Evolutionary conservation across 2,888 invertebrate genomes (phyloP).

Genomic region (Cantharis rufa): DNA sequence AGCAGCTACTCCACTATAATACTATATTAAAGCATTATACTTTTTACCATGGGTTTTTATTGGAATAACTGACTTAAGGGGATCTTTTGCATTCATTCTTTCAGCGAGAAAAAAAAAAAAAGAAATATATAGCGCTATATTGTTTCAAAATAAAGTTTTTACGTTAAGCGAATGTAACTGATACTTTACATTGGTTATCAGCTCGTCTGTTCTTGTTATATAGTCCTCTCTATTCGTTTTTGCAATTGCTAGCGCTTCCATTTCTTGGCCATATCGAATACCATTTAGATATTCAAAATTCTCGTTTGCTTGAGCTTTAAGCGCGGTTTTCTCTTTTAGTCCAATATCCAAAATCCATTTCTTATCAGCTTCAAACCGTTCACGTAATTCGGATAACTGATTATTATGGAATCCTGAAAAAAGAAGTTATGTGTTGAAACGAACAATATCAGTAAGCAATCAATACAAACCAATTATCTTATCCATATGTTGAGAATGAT

Average conservation of each 20-base stretch:
- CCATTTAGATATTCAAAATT: slow-evolving; percentile 53
- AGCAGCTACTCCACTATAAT: neutral
- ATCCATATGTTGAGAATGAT: slow-evolving; percentile 72
- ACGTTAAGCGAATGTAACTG: too few relatives aligned
- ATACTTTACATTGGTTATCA: slow-evolving; percentile 54
- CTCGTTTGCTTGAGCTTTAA: slow-evolving; percentile 52
- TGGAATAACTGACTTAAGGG: slow-evolving; percentile 18
- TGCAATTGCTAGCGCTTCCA: slow-evolving; percentile 49
- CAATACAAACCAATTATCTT: slow-evolving; percentile 66
- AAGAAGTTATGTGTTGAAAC: slow-evolving; percentile 16
- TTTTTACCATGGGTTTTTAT: neutral
- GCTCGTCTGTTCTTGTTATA: slow-evolving; percentile 59
- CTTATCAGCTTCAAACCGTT: slow-evolving; percentile 59
- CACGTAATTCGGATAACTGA: slow-evolving; percentile 55
- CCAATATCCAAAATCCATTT: slow-evolving; percentile 59
- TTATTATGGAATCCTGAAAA: slow-evolving; percentile 59
- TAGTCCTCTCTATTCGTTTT: slow-evolving; percentile 44
- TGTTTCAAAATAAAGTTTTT: too few relatives aligned
- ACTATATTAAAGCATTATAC: neutral
- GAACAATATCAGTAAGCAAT: neutral
- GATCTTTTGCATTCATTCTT: too few relatives aligned
- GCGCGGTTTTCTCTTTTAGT: slow-evolving; percentile 60
- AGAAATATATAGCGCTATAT: too few relatives aligned
- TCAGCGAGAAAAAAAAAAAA: too few relatives aligned
- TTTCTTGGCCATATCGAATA: slow-evolving; percentile 48